A percentile compares a stretch with the other conserved stretches of the same genome.
Conservation (phyloP, 2,888 invertebrate species). For the Deroplatys truncata region DNA sequence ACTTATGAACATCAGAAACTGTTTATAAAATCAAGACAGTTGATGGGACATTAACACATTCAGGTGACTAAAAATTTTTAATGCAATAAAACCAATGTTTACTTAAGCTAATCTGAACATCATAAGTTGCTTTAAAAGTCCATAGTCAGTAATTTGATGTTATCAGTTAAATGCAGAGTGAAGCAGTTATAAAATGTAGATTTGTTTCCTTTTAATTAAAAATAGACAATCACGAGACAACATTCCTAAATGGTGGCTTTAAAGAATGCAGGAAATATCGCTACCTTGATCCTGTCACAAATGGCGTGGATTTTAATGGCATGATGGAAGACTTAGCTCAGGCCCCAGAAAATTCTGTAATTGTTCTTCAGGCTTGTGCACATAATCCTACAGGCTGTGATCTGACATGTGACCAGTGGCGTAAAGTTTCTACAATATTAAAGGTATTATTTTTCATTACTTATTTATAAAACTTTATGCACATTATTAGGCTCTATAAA, state of each 20-base stretch:
- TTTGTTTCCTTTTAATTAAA: not conserved
- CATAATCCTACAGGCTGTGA: slow-evolving; percentile 99
- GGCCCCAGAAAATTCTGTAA: slow-evolving; percentile 54
- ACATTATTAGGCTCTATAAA: not conserved
- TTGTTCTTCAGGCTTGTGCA: slow-evolving; percentile 92
- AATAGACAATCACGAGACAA: slow-evolving; percentile 84
- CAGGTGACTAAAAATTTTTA: too few species aligned
- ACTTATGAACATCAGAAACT: too few species aligned
- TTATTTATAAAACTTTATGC: too few species aligned
- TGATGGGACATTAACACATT: too few species aligned
- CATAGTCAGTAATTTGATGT: too few species aligned
- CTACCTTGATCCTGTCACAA: slow-evolving; percentile 78
- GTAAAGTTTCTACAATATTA: slow-evolving; percentile 71
- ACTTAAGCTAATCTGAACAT: too few species aligned
- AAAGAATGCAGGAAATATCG: slow-evolving; percentile 73
- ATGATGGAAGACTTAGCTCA: slow-evolving; percentile 51
- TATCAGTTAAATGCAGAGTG: too few species aligned
- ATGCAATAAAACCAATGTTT: too few species aligned
- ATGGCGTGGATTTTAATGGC: slow-evolving; percentile 70
- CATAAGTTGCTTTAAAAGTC: too few species aligned
- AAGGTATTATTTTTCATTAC: not conserved
- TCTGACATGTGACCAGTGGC: slow-evolving; percentile 91
- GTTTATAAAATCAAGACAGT: too few species aligned
- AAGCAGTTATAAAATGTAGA: too few species aligned
- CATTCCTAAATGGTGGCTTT: slow-evolving; percentile 84